phyloP scores from a whole-genome alignment of 2,888 invertebrate species.

The Thymelicus acteon region DNA sequence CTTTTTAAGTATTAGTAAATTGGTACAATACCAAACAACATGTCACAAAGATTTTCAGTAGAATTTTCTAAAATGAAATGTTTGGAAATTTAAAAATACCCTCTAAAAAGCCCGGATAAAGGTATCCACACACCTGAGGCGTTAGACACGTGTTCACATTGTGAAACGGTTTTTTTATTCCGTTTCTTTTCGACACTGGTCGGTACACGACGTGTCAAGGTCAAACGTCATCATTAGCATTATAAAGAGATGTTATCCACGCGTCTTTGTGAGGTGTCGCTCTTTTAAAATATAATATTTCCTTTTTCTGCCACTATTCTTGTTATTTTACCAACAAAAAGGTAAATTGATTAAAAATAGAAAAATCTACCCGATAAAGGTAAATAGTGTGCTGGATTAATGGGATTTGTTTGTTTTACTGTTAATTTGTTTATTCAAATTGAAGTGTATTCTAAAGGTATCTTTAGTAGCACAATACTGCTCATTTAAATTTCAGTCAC shows the following conservation, averaged over 20 bases:
- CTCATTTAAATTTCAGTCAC: no score
- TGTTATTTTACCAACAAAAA: not conserved
- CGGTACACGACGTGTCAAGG: conserved; percentile 1
- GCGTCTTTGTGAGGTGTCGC: not conserved
- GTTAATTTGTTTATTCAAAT: no score
- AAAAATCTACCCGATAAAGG: no score
- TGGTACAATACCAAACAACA: no score
- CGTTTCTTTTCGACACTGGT: conserved; percentile 1
- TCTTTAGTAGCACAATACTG: no score
- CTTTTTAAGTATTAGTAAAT: no score
- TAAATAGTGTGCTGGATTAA: no score
- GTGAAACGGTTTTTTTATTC: conserved; percentile 1
- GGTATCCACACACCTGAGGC: conserved; percentile 10
- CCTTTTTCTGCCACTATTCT: not conserved
- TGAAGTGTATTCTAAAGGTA: no score
- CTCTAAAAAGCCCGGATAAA: not conserved
- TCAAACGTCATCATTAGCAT: conserved; percentile 10
- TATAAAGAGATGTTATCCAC: conserved; percentile 12
- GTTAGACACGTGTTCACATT: not conserved
- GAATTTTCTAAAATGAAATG: not conserved
- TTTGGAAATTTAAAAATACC: not conserved
- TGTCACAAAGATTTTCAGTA: not conserved
- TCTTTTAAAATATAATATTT: conserved; percentile 1
- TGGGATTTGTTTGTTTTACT: no score
- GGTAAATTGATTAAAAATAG: no score